phyloP scores from a whole-genome alignment of 1,140 invertebrate species.

The Tribolium madens region DNA sequence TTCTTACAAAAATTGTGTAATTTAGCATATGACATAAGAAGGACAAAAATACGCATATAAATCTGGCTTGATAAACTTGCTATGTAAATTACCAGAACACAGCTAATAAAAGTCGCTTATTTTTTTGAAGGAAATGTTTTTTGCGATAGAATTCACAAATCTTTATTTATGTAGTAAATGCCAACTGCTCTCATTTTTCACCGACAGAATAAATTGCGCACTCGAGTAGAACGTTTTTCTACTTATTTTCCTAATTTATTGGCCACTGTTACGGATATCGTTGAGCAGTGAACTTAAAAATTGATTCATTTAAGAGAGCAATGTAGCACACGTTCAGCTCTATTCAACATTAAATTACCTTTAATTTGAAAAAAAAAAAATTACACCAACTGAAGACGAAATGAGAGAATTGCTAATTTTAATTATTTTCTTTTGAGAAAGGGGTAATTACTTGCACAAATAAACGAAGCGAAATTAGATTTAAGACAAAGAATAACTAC shows the following conservation, averaged over 20 bases:
- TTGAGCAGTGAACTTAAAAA: constrained; percentile 24
- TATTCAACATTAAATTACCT: neutral
- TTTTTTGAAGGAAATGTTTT: constrained; percentile 9
- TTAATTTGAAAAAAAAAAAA: neutral
- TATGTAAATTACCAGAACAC: constrained; percentile 10
- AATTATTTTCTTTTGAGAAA: neutral
- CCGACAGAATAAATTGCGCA: constrained; percentile 28
- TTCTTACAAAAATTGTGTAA: neutral
- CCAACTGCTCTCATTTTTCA: constrained; percentile 22
- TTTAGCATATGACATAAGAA: neutral
- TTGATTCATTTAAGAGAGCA: constrained; percentile 20
- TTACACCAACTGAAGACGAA: neutral
- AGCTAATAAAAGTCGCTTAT: neutral
- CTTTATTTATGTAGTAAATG: constrained; percentile 39
- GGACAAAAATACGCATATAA: neutral
- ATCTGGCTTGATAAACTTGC: neutral
- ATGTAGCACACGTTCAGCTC: constrained; percentile 1
- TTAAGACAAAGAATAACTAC: neutral
- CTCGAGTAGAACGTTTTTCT: constrained; percentile 33
- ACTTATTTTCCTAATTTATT: constrained; percentile 36
- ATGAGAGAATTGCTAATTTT: neutral
- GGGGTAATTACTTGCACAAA: neutral
- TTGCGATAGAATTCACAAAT: constrained; percentile 21
- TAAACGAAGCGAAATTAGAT: neutral
- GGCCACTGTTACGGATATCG: constrained; percentile 27